Percentiles rank a stretch among this genome's conserved stretches.
Conservation (phyloP, 2,113 vertebrate species). For the Carettochelys insculpta region DNA sequence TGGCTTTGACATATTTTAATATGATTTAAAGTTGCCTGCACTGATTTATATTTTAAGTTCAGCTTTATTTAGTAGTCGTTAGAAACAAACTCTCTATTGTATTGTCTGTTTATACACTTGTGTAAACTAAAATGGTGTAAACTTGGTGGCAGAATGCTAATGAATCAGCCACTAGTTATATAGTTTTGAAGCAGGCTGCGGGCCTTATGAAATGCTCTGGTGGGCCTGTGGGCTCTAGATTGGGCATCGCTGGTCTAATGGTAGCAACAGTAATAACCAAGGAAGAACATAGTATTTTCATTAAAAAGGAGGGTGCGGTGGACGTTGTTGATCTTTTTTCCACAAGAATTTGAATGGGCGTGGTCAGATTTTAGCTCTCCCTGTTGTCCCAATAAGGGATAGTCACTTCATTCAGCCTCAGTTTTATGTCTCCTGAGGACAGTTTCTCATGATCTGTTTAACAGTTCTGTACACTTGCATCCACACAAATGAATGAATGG, state of each 20-base stretch:
- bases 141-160: no score
- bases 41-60: no score
- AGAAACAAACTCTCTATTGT: no score
- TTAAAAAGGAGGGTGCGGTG: background rate
- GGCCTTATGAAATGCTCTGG: no score
- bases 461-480: background rate
- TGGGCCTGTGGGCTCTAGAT: no score
- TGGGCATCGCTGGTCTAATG: background rate
- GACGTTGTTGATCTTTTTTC: background rate
- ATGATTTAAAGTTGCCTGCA: no score
- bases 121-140: no score
- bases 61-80: no score
- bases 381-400: background rate
- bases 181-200: no score
- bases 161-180: no score
- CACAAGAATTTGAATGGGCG: background rate
- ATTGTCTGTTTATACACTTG: no score
- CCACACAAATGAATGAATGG: background rate
- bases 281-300: background rate
- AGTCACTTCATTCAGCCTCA: background rate
- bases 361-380: background rate
- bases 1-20: no score
- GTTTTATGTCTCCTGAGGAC: background rate
- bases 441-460: background rate
- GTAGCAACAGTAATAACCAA: background rate